These are phyloP conservation scores for Troides oblongomaculatus DNA, from an alignment of 2,888 invertebrate genomes.

Conservation along the genomic window DNA sequence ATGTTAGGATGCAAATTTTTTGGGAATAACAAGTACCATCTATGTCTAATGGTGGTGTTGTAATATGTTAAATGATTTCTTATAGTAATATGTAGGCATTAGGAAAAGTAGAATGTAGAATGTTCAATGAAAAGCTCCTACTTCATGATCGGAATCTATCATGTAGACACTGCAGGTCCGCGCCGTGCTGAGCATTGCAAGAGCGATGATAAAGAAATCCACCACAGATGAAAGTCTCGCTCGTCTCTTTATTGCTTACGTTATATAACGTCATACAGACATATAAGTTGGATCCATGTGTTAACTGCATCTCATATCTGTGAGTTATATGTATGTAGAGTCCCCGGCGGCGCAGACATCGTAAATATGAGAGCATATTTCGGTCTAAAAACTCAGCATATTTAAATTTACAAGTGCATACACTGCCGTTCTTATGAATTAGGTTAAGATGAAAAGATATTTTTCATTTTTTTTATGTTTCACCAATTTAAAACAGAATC, in stretches of 20 bases:
- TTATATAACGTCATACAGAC: background rate
- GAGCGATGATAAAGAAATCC: too few relatives aligned
- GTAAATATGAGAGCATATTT: constrained; percentile 7
- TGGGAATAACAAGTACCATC: too few relatives aligned
- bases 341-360: background rate
- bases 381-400: constrained; percentile 4
- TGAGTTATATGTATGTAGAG: constrained; percentile 2
- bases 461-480: background rate
- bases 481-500: background rate
- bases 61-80: too few relatives aligned
- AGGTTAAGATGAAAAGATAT: constrained; percentile 14
- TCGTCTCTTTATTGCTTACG: background rate
- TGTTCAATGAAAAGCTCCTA: too few relatives aligned
- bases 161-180: too few relatives aligned
- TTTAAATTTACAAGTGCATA: constrained; percentile 18
- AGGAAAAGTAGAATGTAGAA: too few relatives aligned
- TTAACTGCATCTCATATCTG: background rate
- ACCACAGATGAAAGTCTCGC: too few relatives aligned
- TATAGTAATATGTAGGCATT: too few relatives aligned
- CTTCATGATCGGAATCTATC: too few relatives aligned
- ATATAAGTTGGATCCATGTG: background rate
- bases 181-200: too few relatives aligned
- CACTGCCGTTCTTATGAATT: constrained; percentile 10
- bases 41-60: too few relatives aligned
- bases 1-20: too few relatives aligned